Conservation (phyloP, 2,797 vertebrate genomes). For the Bradypodion pumilum region DNA sequence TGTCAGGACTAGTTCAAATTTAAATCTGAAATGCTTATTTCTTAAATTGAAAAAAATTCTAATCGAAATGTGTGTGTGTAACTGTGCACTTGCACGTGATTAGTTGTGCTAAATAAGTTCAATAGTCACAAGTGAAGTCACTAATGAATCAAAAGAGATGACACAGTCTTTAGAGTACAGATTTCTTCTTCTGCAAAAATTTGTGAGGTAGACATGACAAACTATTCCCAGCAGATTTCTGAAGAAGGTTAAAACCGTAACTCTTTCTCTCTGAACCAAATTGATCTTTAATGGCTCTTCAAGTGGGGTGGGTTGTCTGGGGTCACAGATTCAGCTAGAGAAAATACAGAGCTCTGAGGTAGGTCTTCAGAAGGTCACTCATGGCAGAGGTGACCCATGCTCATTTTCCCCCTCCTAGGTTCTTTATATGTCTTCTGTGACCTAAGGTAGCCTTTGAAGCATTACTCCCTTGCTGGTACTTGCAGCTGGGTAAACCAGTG, state of each 20-base stretch:
- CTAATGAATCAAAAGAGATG: not conserved
- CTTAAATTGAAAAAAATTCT: not conserved
- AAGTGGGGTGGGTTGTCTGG: not conserved
- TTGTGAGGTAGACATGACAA: slow-evolving; percentile 17
- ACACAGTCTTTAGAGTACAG: not conserved
- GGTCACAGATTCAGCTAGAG: not conserved
- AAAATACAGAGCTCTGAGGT: slow-evolving; percentile 23
- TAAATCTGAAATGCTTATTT: not conserved
- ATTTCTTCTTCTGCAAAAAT: slow-evolving; percentile 1
- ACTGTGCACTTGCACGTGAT: not conserved
- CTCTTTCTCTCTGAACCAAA: slow-evolving; percentile 4
- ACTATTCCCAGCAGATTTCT: not conserved
- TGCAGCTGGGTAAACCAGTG: accelerated
- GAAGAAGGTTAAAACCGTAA: not conserved
- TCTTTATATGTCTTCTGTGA: not conserved
- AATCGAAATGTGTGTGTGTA: not conserved
- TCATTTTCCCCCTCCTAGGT: accelerated
- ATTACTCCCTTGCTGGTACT: accelerated
- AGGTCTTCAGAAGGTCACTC: slow-evolving; percentile 7
- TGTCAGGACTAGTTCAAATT: not conserved
- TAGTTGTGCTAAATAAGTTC: not conserved
- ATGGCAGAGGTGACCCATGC: not conserved
- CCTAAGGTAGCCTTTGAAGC: not conserved
- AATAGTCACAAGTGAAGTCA: not conserved
- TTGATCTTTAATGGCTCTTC: not conserved